Conservation (phyloP, 2,888 invertebrate species). For the Drosophila aldrichi region DNA sequence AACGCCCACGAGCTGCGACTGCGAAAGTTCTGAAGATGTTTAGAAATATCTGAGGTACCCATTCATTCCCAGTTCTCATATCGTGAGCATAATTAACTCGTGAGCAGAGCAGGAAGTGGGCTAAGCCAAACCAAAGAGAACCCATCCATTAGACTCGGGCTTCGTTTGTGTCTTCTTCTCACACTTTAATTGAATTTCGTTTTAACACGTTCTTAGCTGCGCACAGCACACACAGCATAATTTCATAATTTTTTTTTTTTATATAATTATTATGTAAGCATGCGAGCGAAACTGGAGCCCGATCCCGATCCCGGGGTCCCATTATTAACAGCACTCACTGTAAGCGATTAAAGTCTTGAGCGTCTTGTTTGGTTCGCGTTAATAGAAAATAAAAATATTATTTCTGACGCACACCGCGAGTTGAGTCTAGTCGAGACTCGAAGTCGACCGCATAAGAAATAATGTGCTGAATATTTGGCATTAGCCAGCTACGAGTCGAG, state of each 20-base stretch:
- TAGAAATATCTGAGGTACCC: conserved; percentile 12
- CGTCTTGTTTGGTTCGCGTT: conserved; percentile 41
- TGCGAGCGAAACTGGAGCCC: conserved; percentile 74
- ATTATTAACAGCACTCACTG: conserved; percentile 64
- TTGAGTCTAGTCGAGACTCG: conserved; percentile 21
- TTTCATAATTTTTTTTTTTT: conserved; percentile 60
- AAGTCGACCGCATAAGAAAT: conserved; percentile 6
- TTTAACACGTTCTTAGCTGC: conserved; percentile 75
- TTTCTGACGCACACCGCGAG: conserved; percentile 33
- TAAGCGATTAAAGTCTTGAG: conserved; percentile 34
- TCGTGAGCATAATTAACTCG: conserved; percentile 69
- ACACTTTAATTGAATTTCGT: conserved; percentile 76
- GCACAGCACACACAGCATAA: conserved; percentile 28
- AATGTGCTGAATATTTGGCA: conserved; percentile 32
- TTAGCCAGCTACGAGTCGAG: conserved; percentile 31
- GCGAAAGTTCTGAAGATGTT: conserved; percentile 47
- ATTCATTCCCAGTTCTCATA: conserved; percentile 64
- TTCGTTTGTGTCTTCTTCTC: conserved; percentile 47
- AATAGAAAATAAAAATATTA: conserved; percentile 70
- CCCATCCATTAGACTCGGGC: conserved; percentile 26
- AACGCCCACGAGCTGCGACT: conserved; percentile 39
- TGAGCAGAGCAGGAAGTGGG: conserved; percentile 60
- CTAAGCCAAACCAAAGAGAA: conserved; percentile 36
- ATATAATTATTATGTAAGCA: conserved; percentile 81
- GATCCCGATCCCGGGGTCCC: conserved; percentile 31